Conservation (phyloP, 1,140 invertebrate genomes). For the Stegodyphus mimosarum region DNA sequence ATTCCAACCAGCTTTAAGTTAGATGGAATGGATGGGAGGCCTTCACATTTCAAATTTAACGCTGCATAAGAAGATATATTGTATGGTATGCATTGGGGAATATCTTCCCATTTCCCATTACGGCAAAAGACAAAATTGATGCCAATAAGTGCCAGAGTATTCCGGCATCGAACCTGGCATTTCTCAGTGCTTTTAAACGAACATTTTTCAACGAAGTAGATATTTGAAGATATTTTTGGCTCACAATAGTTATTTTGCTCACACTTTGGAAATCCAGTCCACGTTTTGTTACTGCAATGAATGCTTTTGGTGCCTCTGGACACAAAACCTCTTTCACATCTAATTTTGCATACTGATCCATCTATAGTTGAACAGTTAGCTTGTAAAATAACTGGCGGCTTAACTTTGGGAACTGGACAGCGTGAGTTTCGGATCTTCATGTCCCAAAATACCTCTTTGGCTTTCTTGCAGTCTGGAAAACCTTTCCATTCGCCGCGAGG, state of each 20-base stretch:
- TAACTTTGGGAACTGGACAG: background rate
- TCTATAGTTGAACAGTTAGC: background rate
- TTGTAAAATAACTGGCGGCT: background rate
- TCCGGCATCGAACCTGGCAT: constrained; percentile 14
- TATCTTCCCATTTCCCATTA: background rate
- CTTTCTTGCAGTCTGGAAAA: too few relatives aligned
- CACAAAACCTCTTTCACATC: background rate
- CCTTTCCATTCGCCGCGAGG: too few relatives aligned
- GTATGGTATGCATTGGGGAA: constrained; percentile 7
- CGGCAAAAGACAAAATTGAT: background rate
- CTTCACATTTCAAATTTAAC: background rate
- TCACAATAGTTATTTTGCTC: too few relatives aligned
- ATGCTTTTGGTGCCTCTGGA: background rate
- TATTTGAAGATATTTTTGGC: too few relatives aligned
- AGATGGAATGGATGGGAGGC: background rate
- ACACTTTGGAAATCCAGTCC: too few relatives aligned
- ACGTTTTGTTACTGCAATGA: too few relatives aligned
- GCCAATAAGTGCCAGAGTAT: background rate
- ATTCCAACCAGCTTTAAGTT: constrained; percentile 6
- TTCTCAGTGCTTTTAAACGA: background rate
- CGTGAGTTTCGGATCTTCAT: too few relatives aligned
- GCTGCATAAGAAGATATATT: background rate
- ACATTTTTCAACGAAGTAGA: too few relatives aligned
- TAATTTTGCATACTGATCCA: constrained; percentile 1
- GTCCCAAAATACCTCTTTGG: too few relatives aligned